phyloP scores from a whole-genome alignment of 2,113 vertebrate species.

The Camelus dromedarius region DNA sequence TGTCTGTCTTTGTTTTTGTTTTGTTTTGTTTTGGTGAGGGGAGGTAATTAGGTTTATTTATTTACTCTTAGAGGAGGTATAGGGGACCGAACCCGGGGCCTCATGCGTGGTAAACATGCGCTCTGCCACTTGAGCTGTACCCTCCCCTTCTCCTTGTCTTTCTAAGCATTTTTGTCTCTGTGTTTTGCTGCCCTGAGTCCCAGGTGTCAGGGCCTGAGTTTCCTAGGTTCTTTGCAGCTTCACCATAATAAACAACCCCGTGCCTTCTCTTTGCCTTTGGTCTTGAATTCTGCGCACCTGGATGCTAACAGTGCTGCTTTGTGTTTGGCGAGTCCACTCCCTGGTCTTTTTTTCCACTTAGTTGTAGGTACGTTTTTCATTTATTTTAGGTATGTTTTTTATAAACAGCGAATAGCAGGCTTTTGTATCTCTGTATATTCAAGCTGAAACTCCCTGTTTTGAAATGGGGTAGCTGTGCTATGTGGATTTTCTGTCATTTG shows the following conservation, averaged over 20 bases:
- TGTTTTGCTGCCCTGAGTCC: neutral
- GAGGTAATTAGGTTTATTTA: no score
- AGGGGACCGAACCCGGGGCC: no score
- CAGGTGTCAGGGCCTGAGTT: neutral
- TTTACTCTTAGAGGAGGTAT: no score
- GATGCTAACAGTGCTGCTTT: neutral
- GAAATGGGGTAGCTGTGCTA: neutral
- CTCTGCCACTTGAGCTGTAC: no score
- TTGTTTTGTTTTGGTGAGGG: no score
- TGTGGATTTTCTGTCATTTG: conserved; percentile 20
- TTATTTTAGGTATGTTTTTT: neutral
- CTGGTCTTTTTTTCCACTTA: neutral
- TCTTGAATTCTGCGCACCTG: neutral
- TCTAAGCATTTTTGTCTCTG: neutral
- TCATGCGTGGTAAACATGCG: no score
- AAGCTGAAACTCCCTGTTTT: neutral
- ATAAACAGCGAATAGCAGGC: neutral
- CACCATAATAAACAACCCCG: neutral
- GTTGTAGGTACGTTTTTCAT: neutral
- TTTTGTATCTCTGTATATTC: neutral
- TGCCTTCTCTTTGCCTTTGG: neutral
- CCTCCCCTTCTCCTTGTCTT: neutral
- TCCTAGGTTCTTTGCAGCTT: neutral
- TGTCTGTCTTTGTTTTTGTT: neutral
- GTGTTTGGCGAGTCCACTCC: neutral